A percentile compares a stretch with the other conserved stretches of the same genome.
Evolutionary conservation across 2,797 vertebrate genomes (phyloP).

Genomic region (Sebastes iracundus): DNA sequence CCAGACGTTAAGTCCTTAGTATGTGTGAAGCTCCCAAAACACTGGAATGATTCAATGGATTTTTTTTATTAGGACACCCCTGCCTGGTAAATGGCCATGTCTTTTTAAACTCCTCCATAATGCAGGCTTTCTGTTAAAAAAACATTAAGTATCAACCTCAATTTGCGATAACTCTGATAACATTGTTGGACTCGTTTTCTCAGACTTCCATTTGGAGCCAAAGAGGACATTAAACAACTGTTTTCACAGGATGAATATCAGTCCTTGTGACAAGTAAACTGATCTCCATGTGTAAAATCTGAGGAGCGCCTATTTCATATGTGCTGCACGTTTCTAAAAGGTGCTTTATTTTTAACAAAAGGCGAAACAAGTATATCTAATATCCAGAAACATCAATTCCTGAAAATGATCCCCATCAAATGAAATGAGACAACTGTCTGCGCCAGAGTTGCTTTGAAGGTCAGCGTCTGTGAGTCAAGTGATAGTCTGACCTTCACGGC

Average conservation of each 20-base stretch:
- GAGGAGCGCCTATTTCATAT: neutral
- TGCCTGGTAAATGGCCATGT: neutral
- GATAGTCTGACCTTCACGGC: conserved; percentile 70
- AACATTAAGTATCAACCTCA: neutral
- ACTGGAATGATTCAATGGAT: neutral
- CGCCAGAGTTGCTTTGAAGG: conserved; percentile 63
- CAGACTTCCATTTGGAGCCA: neutral
- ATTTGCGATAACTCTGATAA: neutral
- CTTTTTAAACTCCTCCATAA: neutral
- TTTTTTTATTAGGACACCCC: neutral
- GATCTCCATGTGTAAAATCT: neutral
- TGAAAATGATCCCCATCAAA: conserved; percentile 40
- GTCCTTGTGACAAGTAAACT: neutral
- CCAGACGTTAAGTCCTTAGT: neutral
- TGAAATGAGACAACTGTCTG: conserved; percentile 47
- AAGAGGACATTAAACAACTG: neutral
- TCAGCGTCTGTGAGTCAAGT: conserved; percentile 57
- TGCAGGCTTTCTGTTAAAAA: neutral
- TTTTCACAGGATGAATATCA: neutral
- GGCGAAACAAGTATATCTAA: neutral
- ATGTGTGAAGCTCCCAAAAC: neutral
- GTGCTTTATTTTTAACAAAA: neutral
- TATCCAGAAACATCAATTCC: conserved; percentile 12
- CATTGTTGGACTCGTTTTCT: neutral
- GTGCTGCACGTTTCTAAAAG: neutral